Base-by-base conservation (phyloP, 2,113 vertebrate genomes). In the Xiphias gladius region DNA sequence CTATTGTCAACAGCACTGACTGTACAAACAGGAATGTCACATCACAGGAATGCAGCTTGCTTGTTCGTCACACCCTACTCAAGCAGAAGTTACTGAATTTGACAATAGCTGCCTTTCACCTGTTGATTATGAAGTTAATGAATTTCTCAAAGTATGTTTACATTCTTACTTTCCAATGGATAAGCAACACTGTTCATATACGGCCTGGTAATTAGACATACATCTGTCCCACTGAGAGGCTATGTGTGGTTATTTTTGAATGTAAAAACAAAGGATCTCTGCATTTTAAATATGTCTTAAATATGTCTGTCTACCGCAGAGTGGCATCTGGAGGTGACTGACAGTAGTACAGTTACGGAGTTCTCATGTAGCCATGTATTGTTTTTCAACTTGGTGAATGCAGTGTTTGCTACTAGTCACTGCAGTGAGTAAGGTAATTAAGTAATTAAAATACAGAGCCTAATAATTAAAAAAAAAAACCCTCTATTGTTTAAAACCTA, bases 401-500 rank as follows among this genome's bases (percentile, higher is more conserved):
- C 3, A 12, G 16, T 16, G 24, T 30, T 41, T 71, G 13, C 12
- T 24, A 37, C 14, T 3, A 22, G 8, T 22, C 20, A 14, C 32
- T 30, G 52, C 58, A 52, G 35, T 39, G 10, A 66, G 6, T 46
- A 35, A 2, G 9, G 14, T n/a, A n/a, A n/a, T n/a, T n/a, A n/a
- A n/a, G n/a, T n/a, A n/a, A n/a, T 32, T 13, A 24, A 35, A 61
- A 65, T 17, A 39, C 37, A 39, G 1, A 39, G 37, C 7, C 7
- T 2, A 39, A 39, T 39, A 7, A 7, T 39, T 39, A 6, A 75
- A 69, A 86, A 88, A 87, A 24, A 22, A 6, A 6, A 35, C 32
- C 2, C 46, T 91, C 90, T 93, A 91, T 85, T 93, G 19, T 64
- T 80, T 46, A 46, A 76, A 73, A 32, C 7, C 19, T 73, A 63